Evolutionary conservation across 2,797 vertebrate genomes (phyloP), one percentile per base, ranked within the genome.

Genomic region (Hozukius guyotensis): DNA sequence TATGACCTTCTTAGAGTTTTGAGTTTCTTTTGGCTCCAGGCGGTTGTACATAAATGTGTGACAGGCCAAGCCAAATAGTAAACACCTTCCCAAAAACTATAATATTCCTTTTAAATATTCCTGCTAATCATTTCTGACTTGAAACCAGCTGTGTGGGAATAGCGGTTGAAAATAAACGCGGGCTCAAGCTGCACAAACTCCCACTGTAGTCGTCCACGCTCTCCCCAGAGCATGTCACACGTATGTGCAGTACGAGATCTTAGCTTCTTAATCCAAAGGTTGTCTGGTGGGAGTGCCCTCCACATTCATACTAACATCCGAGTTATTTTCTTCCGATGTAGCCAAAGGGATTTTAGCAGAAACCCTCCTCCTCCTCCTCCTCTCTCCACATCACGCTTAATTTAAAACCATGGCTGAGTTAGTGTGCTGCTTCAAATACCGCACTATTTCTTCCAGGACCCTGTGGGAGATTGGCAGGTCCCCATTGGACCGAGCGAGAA

Each of bases 331-430:
- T 92, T 91, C 85, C 79, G 24, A 87, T 78, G 81, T 78, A 79
- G 91, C 92, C 91, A 82, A 89, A 90, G 85, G 79, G 87, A 91
- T 90, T 94, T 92, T 80, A 93, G 88, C 88, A 83, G 82, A 85
- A 32, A 2, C 32, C 71, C 29, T 75, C 69, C 27, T n/a, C 52
- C 74, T 10, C 18, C 71, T 24, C 14, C 38, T 42, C 38, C 77
- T 80, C 72, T 77, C 81, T 80, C 82, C 90, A 91, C 92, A 95
- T 94, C 92, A 94, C 89, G 94, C 93, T 95, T 95, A 95, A 96
- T 96, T 96, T 96, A 95, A 95, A 93, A 90, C 89, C 93, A 85
- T 93, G 93, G 95, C 95, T 95, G 93, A 93, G 92, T 95, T 94
- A 93, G 92, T 95, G 95, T 95, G 88, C 92, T 86, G 89, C 89